Conservation (phyloP, 2,113 vertebrate genomes). For the Sakesphorus luctuosus region DNA sequence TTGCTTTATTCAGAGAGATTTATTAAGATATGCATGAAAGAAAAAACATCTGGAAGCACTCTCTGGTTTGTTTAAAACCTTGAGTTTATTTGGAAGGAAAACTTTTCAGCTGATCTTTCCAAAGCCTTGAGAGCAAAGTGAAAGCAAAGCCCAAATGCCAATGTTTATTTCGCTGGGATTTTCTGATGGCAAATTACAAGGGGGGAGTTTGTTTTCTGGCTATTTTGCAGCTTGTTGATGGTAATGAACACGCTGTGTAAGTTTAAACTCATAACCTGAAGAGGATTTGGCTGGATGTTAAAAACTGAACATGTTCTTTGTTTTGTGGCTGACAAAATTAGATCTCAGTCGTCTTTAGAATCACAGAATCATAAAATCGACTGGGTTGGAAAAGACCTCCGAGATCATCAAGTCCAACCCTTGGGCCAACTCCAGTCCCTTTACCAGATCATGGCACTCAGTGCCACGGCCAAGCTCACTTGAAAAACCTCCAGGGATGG, state of each 20-base stretch:
- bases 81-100: neutral
- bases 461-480: too few relatives aligned
- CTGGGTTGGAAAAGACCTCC: too few relatives aligned
- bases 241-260: neutral
- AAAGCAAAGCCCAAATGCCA: neutral
- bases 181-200: neutral
- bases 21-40: neutral
- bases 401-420: too few relatives aligned
- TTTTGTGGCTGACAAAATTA: neutral
- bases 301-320: neutral
- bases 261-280: neutral
- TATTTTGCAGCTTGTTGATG: neutral
- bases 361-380: too few relatives aligned
- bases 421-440: too few relatives aligned
- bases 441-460: too few relatives aligned
- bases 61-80: neutral
- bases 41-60: neutral
- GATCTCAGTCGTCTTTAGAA: too few relatives aligned
- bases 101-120: neutral
- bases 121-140: neutral
- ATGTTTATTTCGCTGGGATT: neutral
- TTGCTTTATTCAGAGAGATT: neutral
- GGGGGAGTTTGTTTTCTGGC: neutral
- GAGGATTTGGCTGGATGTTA: neutral
- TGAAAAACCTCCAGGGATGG: too few relatives aligned